Percentiles rank a stretch among this genome's conserved stretches.
Conservation (phyloP, 2,797 vertebrate species). For the Todus mexicanus region DNA sequence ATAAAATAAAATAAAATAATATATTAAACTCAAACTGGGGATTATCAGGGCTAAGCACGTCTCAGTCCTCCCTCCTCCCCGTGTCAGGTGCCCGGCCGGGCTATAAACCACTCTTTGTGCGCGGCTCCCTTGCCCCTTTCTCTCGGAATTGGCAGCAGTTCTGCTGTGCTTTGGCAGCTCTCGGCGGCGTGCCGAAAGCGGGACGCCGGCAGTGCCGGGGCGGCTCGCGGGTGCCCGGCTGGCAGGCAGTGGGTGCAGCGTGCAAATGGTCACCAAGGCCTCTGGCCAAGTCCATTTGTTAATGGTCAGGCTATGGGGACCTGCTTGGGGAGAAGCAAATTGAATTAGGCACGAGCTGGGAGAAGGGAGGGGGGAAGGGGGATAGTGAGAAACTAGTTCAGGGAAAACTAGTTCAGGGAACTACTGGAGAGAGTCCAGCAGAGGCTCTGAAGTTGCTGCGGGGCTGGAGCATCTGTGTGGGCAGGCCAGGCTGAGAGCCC, state of each 20-base stretch:
- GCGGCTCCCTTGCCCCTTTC: constrained; percentile 15
- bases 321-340: neutral
- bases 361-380: neutral
- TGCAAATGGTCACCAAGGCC: neutral
- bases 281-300: neutral
- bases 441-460: neutral
- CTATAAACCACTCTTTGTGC: constrained; percentile 61
- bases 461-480: neutral
- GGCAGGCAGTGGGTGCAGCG: neutral
- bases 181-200: neutral
- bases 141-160: constrained; percentile 11
- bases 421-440: neutral
- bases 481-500: neutral
- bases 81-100: constrained; percentile 57
- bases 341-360: neutral
- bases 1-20: neutral
- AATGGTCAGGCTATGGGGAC: constrained; percentile 3
- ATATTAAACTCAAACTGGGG: constrained; percentile 24
- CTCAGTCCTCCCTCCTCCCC: constrained; percentile 39
- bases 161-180: neutral
- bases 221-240: neutral
- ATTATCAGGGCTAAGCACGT: constrained; percentile 56
- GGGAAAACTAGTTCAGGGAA: neutral
- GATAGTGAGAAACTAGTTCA: neutral
- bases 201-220: neutral